Conservation (phyloP, 1,140 invertebrate species). For the Laupala kohalensis region DNA sequence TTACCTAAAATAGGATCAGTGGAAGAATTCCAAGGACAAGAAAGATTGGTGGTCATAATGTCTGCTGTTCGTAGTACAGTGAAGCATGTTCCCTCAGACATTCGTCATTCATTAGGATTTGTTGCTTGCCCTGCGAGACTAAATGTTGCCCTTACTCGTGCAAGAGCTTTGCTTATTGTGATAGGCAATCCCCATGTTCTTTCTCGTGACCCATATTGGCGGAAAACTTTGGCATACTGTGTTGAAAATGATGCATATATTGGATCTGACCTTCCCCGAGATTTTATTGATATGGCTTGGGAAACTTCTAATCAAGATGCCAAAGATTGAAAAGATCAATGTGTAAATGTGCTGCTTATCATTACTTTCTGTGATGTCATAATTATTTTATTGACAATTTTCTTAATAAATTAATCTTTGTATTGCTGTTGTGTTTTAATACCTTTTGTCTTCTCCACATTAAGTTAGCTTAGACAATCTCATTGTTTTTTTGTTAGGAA, state of each 20-base stretch:
- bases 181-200: constrained; percentile 73
- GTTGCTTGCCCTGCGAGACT: constrained; percentile 59
- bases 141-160: constrained; percentile 77
- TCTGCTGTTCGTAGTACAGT: constrained; percentile 63
- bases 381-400: too few species aligned
- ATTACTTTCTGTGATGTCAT: not conserved
- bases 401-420: too few species aligned
- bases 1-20: constrained; percentile 80
- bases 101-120: constrained; percentile 56
- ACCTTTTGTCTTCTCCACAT: too few species aligned
- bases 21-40: constrained; percentile 94
- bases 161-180: constrained; percentile 61
- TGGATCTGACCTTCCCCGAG: constrained; percentile 8
- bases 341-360: not conserved
- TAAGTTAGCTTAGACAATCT: too few species aligned
- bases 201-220: constrained; percentile 54
- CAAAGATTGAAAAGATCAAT: not conserved
- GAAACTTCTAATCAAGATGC: too few species aligned
- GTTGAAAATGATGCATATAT: not conserved
- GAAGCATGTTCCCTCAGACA: constrained; percentile 34
- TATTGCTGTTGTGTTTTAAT: too few species aligned
- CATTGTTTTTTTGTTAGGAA: too few species aligned
- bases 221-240: constrained; percentile 46
- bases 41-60: constrained; percentile 71
- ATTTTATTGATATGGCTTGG: not conserved